These are phyloP conservation scores for Chrysina gloriosa DNA, from an alignment of 2,888 invertebrate genomes.

Conservation along the genomic window DNA sequence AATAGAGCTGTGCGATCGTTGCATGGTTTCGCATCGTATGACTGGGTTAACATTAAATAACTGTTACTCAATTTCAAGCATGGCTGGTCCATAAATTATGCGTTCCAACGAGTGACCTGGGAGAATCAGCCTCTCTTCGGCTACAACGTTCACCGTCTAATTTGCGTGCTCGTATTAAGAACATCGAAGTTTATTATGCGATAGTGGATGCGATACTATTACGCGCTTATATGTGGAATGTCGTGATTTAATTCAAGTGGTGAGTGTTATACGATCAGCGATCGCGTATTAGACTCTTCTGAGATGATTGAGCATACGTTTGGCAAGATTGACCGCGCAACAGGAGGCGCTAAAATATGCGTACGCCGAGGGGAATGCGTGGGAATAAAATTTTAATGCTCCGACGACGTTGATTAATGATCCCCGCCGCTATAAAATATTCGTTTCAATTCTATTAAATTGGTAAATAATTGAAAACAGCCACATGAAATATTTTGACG, in stretches of 20 bases:
- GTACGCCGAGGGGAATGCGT: not conserved
- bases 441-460: not conserved
- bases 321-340: not conserved
- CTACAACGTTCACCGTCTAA: not conserved
- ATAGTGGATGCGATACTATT: no score
- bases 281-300: no score
- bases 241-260: no score
- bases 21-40: slow-evolving; percentile 27
- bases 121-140: slow-evolving; percentile 7
- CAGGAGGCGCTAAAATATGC: not conserved
- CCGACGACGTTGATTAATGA: not conserved
- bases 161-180: not conserved
- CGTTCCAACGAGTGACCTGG: slow-evolving; percentile 23
- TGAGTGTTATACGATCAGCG: no score
- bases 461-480: not conserved
- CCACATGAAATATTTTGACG: not conserved
- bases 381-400: not conserved
- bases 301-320: no score
- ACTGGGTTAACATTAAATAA: slow-evolving; percentile 36
- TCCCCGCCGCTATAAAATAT: not conserved
- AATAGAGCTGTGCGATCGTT: slow-evolving; percentile 30
- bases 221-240: no score
- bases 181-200: no score
- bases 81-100: slow-evolving; percentile 28
- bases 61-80: slow-evolving; percentile 36